Evolutionary conservation across 2,888 invertebrate genomes (phyloP).

Genomic region (Apodemia mormo): DNA sequence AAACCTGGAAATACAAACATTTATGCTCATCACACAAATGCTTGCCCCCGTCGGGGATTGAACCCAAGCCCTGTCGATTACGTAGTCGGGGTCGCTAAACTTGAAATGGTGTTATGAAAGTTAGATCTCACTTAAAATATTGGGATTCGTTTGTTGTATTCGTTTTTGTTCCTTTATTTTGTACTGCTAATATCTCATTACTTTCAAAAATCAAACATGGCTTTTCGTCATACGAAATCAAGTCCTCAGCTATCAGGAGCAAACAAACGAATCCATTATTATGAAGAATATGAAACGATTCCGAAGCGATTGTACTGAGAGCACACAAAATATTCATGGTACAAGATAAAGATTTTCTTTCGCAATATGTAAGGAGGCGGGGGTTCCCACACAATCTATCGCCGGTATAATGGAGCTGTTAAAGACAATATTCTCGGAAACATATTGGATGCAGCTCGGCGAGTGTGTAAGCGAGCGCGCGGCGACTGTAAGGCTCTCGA

Average conservation of each 20-base stretch:
- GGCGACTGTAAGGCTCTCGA: slow-evolving; percentile 45
- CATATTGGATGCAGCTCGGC: slow-evolving; percentile 79
- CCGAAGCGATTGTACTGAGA: slow-evolving; percentile 32
- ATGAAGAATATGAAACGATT: slow-evolving; percentile 33
- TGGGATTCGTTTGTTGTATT: neutral
- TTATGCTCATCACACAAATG: no score
- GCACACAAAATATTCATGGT: slow-evolving; percentile 66
- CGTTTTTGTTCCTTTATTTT: neutral
- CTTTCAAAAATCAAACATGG: neutral
- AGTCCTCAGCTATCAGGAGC: neutral
- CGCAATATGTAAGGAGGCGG: slow-evolving; percentile 37
- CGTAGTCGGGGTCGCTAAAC: no score
- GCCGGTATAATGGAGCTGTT: slow-evolving; percentile 78
- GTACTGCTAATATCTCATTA: neutral
- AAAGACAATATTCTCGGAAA: slow-evolving; percentile 79
- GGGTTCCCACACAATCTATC: slow-evolving; percentile 51
- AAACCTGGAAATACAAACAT: no score
- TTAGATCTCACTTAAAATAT: neutral
- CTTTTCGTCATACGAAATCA: neutral
- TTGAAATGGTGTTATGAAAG: no score
- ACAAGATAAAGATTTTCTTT: slow-evolving; percentile 45
- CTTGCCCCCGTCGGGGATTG: no score
- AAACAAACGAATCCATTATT: slow-evolving; percentile 20
- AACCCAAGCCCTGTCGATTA: no score
- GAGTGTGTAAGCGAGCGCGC: slow-evolving; percentile 78